Conservation (phyloP, 2,888 invertebrate species). For the Agrochola lota region DNA sequence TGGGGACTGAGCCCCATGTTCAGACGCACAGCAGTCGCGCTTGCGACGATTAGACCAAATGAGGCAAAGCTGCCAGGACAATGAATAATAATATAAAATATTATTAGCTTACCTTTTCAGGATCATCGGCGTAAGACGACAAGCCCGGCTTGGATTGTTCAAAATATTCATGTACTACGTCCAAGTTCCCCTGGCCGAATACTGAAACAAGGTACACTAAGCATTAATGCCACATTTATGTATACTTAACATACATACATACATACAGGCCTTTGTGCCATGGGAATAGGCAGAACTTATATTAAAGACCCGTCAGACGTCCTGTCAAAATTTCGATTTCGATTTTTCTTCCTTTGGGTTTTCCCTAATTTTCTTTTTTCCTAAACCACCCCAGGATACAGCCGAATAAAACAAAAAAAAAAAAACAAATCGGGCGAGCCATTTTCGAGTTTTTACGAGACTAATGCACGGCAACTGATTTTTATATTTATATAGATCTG, state of each 20-base stretch:
- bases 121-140: conserved; percentile 96
- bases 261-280: background rate
- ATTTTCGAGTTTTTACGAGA: too few relatives aligned
- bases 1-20: background rate
- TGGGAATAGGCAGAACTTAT: background rate
- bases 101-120: conserved; percentile 89
- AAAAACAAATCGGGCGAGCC: too few relatives aligned
- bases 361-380: too few relatives aligned
- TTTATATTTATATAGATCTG: too few relatives aligned
- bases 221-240: conserved; percentile 1
- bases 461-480: too few relatives aligned
- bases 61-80: background rate
- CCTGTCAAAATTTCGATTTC: too few relatives aligned
- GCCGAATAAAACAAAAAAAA: too few relatives aligned
- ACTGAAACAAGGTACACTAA: conserved; percentile 79
- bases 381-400: too few relatives aligned
- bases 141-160: conserved; percentile 97
- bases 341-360: too few relatives aligned
- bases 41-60: background rate
- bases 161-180: conserved; percentile 95
- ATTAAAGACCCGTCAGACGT: too few relatives aligned
- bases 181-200: conserved; percentile 91
- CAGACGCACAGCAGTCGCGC: background rate
- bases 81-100: background rate
- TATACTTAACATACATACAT: background rate